Percentiles rank a stretch among this genome's conserved stretches.
These are phyloP conservation scores for Liasis olivaceus DNA, from an alignment of 2,797 vertebrate species.

Conservation along the genomic window DNA sequence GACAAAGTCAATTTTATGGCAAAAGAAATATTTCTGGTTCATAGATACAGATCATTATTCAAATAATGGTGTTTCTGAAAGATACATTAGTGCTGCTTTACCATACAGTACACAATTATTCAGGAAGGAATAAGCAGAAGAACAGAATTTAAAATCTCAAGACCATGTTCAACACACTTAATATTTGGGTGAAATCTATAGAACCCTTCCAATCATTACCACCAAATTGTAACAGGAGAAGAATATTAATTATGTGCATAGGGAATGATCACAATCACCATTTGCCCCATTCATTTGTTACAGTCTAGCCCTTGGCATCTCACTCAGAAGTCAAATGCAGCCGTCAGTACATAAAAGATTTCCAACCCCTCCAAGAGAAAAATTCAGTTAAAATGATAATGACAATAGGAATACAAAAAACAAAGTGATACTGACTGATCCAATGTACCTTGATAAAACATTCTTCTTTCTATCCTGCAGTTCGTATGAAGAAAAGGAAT, in stretches of 20 bases:
- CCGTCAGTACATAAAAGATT: background rate
- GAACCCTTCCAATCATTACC: background rate
- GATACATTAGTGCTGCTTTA: too few relatives aligned
- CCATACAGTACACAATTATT: too few relatives aligned
- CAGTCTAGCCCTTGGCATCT: background rate
- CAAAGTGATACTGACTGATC: background rate
- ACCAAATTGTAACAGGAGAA: background rate
- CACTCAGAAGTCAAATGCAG: background rate
- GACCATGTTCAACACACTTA: background rate
- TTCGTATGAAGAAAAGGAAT: background rate
- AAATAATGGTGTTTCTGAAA: too few relatives aligned
- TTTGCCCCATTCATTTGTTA: background rate
- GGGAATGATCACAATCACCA: background rate
- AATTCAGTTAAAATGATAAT: background rate
- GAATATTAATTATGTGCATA: background rate
- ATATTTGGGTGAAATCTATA: background rate
- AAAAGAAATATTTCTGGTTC: too few relatives aligned
- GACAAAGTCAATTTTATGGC: too few relatives aligned
- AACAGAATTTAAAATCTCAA: too few relatives aligned
- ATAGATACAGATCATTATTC: too few relatives aligned
- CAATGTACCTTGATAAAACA: background rate
- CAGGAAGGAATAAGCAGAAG: too few relatives aligned
- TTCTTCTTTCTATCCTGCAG: background rate
- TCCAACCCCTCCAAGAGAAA: background rate
- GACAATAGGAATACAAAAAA: background rate